Conservation (phyloP, 2,113 vertebrate species). For the Cyanoderma ruficeps region DNA sequence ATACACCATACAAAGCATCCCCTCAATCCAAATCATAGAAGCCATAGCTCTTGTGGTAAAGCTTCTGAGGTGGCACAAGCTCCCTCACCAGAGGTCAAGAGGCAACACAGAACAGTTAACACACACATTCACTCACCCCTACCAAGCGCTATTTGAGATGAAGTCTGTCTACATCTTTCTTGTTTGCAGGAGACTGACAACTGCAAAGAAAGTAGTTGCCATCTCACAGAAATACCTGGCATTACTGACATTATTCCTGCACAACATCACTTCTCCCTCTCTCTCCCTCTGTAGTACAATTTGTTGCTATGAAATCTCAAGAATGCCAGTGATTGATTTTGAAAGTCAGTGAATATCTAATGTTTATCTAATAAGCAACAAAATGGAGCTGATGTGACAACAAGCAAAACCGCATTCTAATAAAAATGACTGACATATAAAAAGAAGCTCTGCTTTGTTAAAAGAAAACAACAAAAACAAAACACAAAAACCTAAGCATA, state of each 20-base stretch:
- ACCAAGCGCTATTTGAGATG: background rate
- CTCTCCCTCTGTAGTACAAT: background rate
- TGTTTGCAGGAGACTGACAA: background rate
- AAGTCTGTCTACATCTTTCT: background rate
- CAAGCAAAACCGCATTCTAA: background rate
- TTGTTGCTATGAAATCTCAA: background rate
- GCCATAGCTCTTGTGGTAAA: background rate
- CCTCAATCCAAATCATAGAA: background rate
- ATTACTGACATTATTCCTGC: background rate
- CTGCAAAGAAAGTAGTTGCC: background rate
- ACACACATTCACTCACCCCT: background rate
- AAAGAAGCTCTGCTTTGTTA: background rate
- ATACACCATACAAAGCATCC: background rate
- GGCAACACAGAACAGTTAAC: background rate
- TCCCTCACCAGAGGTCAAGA: background rate
- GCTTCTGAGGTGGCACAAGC: background rate
- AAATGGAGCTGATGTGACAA: background rate
- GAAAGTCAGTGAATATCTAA: background rate
- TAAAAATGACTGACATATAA: background rate
- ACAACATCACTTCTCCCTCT: background rate
- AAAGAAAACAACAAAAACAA: background rate
- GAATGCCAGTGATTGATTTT: background rate
- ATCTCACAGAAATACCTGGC: background rate
- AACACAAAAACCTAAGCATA: background rate
- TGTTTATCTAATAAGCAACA: background rate